Evolutionary conservation across 2,113 vertebrate genomes (phyloP), one percentile per base, ranked within the genome.

Genomic region (Lophochroa leadbeateri): DNA sequence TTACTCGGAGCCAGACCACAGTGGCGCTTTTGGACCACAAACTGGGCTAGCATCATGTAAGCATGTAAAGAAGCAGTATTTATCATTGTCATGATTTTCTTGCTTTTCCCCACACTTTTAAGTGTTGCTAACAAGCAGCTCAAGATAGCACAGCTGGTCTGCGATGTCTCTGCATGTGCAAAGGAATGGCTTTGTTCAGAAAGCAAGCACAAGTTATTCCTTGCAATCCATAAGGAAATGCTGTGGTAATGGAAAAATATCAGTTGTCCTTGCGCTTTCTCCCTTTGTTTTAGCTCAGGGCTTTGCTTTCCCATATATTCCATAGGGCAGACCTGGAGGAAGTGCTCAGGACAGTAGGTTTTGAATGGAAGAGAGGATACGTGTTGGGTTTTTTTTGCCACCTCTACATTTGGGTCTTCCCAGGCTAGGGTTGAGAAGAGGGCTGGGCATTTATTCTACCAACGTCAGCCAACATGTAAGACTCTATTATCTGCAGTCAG

Each of bases 71-170:
- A 29, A 39, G 35, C 43, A 44, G 15, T 57, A 86, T 85, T 95
- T 86, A 76, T 84, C 80, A 89, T 72, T 95, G 92, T 64, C 53
- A 24, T 75, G 72, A 65, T 61, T 87, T 81, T 74, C 77, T 43
- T 95, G 57, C 78, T 80, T 90, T 76, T 50, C 69, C 49, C 60
- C 35, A 63, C 28, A 12, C 58, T 88, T 75, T 27, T 74, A 86
- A 82, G 89, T 27, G 11, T 24, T 91, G 81, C 80, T 96, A 96
- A 94, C 65, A 92, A 94, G 57, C 2, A 23, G 29, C 29, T 89
- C 53, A 3, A 94, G 91, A 53, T 94, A 94, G 77, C 86, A 91
- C 95, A 97, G 95, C 78, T 97, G 92, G 86, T n/a, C 70, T 85
- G 76, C 2, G 47, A 96, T 69, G 78, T 65, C 80, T 86, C 79